phyloP scores from a whole-genome alignment of 1,140 invertebrate species.

The Pomphorhynchus laevis region DNA sequence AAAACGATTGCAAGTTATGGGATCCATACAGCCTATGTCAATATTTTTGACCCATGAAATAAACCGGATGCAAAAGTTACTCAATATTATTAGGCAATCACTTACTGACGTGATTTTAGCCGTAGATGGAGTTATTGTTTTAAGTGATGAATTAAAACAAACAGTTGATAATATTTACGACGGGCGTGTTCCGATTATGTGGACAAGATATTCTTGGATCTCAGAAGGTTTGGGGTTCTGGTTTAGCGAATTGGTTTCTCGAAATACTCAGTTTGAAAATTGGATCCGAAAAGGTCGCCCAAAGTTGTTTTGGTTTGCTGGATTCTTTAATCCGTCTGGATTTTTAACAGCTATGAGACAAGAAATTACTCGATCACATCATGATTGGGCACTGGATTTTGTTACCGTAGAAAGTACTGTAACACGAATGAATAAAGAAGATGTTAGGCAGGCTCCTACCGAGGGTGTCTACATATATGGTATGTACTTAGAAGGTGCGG shows the following conservation, averaged over 20 bases:
- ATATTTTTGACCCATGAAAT: conserved; percentile 74
- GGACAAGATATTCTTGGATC: conserved; percentile 83
- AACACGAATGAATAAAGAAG: conserved; percentile 46
- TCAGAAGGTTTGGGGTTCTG: conserved; percentile 76
- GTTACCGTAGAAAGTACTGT: conserved; percentile 77
- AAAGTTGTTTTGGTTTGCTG: conserved; percentile 73
- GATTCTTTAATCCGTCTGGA: conserved; percentile 65
- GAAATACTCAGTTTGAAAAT: conserved; percentile 27
- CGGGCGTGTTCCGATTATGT: conserved; percentile 49
- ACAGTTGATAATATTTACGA: conserved; percentile 76
- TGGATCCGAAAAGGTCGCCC: conserved; percentile 30
- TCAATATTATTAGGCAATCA: conserved; percentile 36
- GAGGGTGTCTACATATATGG: conserved; percentile 67
- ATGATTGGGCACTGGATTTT: conserved; percentile 75
- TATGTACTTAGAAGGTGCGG: conserved; percentile 61
- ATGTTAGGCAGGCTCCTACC: conserved; percentile 43
- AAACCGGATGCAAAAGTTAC: conserved; percentile 54
- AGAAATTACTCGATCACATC: conserved; percentile 69
- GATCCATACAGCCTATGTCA: conserved; percentile 52
- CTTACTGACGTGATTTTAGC: conserved; percentile 58
- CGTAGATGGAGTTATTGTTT: conserved; percentile 77
- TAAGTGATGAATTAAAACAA: conserved; percentile 51
- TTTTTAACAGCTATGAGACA: conserved; percentile 84
- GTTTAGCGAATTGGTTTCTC: conserved; percentile 66
- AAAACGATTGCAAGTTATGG: conserved; percentile 36